Evolutionary conservation across 1,140 invertebrate genomes (phyloP).

Genomic region (Trachymyrmex septentrionalis): DNA sequence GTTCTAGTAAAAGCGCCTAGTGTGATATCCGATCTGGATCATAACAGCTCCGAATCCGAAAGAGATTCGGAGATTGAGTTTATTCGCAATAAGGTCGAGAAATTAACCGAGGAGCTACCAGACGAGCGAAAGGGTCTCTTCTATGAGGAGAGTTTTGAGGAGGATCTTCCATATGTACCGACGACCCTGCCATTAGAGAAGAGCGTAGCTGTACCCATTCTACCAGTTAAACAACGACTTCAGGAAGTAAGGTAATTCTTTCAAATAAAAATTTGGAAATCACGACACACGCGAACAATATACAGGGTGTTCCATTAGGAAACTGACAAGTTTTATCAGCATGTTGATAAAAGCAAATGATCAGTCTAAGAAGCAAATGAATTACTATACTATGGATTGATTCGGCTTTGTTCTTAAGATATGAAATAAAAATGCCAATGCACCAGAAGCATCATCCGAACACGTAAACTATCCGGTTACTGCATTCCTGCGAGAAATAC

Average conservation of each 20-base stretch:
- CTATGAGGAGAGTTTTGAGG: slow-evolving; percentile 94
- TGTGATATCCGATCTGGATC: slow-evolving; percentile 86
- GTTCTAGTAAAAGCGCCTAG: slow-evolving; percentile 76
- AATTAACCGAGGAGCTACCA: slow-evolving; percentile 80
- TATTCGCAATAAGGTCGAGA: slow-evolving; percentile 84
- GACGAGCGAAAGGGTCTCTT: slow-evolving; percentile 91
- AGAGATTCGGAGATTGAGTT: slow-evolving; percentile 90
- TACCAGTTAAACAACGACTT: slow-evolving; percentile 92
- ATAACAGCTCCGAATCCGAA: slow-evolving; percentile 93
- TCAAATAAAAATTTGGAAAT: neutral
- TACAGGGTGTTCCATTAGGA: neutral
- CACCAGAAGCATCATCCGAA: too few species aligned
- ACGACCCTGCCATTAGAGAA: slow-evolving; percentile 94
- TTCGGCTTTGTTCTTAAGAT: too few species aligned
- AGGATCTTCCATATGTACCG: slow-evolving; percentile 94
- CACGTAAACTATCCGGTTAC: too few species aligned
- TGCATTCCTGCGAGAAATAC: too few species aligned
- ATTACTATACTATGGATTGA: too few species aligned
- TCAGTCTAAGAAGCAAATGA: too few species aligned
- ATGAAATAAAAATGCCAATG: too few species aligned
- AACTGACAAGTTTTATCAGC: too few species aligned
- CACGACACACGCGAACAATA: neutral
- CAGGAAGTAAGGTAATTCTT: slow-evolving; percentile 85
- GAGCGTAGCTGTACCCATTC: slow-evolving; percentile 92
- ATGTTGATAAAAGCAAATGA: too few species aligned